Conservation (phyloP, 2,888 invertebrate genomes). For the Clostera curtula region DNA sequence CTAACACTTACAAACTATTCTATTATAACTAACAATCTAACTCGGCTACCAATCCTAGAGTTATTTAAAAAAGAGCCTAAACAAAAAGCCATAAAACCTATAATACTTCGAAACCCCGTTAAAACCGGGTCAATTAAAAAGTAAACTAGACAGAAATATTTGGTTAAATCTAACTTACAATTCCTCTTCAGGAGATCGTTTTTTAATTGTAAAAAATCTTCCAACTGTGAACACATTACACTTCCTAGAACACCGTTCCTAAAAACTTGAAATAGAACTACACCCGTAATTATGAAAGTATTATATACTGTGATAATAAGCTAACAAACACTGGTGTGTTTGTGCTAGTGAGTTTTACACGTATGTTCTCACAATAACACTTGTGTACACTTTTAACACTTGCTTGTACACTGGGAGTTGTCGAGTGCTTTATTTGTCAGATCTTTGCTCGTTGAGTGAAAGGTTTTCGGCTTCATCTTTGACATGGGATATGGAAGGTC, state of each 20-base stretch:
- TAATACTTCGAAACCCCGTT: conserved; percentile 69
- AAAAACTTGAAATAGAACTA: conserved; percentile 63
- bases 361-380: conserved; percentile 13
- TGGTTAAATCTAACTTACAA: conserved; percentile 54
- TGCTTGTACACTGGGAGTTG: conserved; percentile 4
- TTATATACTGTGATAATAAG: conserved; percentile 30
- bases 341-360: conserved; percentile 12
- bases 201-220: conserved; percentile 40
- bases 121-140: conserved; percentile 59
- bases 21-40: conserved; percentile 50
- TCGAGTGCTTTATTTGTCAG: conserved; percentile 50
- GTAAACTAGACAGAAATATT: conserved; percentile 42
- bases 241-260: conserved; percentile 49
- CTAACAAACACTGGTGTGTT: conserved; percentile 22
- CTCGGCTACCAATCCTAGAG: conserved; percentile 46
- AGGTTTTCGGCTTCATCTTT: conserved; percentile 70
- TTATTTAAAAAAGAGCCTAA: conserved; percentile 27
- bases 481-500: conserved; percentile 58
- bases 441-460: conserved; percentile 68
- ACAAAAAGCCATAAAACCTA: conserved; percentile 48
- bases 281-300: conserved; percentile 60
- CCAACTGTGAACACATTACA: conserved; percentile 67
- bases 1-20: conserved; percentile 34
- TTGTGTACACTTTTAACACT: conserved; percentile 8
- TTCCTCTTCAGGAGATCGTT: conserved; percentile 51